Evolutionary conservation across 2,113 vertebrate genomes (phyloP), one percentile per base, ranked within the genome.

Genomic region (Mesitornis unicolor): DNA sequence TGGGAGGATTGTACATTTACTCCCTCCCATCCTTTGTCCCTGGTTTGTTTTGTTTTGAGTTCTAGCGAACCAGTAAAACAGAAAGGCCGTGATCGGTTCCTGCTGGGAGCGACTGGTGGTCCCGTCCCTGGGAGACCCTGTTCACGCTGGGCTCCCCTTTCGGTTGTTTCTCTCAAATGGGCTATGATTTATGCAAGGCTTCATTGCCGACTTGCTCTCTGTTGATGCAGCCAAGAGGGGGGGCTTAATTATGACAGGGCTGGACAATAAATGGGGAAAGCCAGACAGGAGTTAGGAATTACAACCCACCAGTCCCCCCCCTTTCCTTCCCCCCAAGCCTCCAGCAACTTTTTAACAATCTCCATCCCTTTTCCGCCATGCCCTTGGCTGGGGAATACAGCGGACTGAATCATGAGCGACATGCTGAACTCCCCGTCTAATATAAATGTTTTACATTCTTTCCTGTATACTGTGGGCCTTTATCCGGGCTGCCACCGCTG

Each of bases 1-100:
- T 96, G 93, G 96, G 88, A 96, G 93, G 94, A 97, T 96, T 97
- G 96, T 97, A 94, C 96, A 94, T 96, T 94, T 94, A 71, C 80
- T 96, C 95, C 92, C 95, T 96, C 88, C 94, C 69, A 0, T 80
- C 96, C 88, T 97, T 95, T 97, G 96, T 97, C 57, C 94, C 77
- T 38, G 88, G 60, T 95, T 92, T 96, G 95, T 97, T 97, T 96
- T 97, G 96, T 96, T 97, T 95, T 90, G 93, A 93, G 93, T 96
- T 96, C 96, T 97, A 33, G 89, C 60, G 92, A 92, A 89, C 80
- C 96, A 96, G 96, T 90, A 92, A 68, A 67, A 97, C 86, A 96
- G 92, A 96, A 93, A 94, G 93, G 95, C 95, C 60, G 11, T 2
- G 82, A 85, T 90, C 87, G 7, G 95, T 90, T 96, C 96, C 96